Evolutionary conservation across 2,888 invertebrate genomes (phyloP), one percentile per base, ranked within the genome.

Genomic region (Monoplex corrugatus): DNA sequence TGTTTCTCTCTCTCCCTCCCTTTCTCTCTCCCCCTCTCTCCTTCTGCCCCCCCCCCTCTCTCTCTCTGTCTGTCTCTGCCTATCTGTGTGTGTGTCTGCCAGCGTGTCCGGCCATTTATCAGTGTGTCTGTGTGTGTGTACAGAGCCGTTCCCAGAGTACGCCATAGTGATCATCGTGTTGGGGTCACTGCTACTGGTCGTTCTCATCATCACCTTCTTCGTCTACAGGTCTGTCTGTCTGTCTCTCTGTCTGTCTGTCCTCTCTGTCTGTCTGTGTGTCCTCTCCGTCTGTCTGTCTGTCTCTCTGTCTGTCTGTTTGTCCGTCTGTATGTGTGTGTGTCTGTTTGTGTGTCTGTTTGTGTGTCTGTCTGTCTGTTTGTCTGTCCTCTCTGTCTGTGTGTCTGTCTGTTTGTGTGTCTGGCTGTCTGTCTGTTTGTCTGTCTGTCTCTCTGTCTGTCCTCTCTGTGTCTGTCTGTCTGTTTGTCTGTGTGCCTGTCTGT

Each of bases 131-230:
- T 75, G 75, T 38, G 19, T 83, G 45, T 45, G 43, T 83, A 92
- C 93, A 95, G 95, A 95, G 72, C 95, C 95, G 0, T 96, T 98
- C 86, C 98, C 98, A 0, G 98, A 98, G 72, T 98, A 98, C 96
- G 98, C 98, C 13, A 98, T 98, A 92, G 97, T 98, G 75, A 98
- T 98, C 92, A 97, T 98, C 88, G 97, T 98, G 0, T 97, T 98
- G 43, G 98, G 98, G 90, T 97, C 98, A 0, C 97, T 98, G 72
- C 97, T 98, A 0, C 96, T 97, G n/a, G 95, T 97, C 40, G 97
- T 97, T 68, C 97, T 97, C 82, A 97, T 98, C 5, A 97, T 97
- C 45, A 97, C 98, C 72, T 97, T 97, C 91, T 97, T 98, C 95
- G 97, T 98, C 93, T 98, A 98, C 97, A 97, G 98, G 98, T 98